phyloP scores from a whole-genome alignment of 1,140 invertebrate species.

The Leguminivora glycinivorella region DNA sequence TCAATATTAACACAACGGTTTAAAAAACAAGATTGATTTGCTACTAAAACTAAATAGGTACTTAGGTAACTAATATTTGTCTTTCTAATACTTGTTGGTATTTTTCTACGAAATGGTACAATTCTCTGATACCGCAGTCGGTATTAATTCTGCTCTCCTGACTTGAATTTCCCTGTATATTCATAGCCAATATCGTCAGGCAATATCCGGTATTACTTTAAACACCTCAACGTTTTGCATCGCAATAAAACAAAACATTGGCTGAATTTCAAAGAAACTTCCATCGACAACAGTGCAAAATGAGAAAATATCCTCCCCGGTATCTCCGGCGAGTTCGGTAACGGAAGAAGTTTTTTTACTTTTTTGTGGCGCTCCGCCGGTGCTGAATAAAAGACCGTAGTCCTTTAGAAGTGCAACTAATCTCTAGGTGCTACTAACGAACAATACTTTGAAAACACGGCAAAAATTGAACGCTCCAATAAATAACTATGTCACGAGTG shows the following conservation, averaged over 20 bases:
- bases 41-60: too few relatives aligned
- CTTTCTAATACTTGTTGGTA: too few relatives aligned
- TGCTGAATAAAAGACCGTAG: not conserved
- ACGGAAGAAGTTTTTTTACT: conserved; percentile 8
- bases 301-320: conserved; percentile 14
- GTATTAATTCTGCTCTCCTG: too few relatives aligned
- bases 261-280: not conserved
- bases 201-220: not conserved
- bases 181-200: not conserved
- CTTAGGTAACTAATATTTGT: too few relatives aligned
- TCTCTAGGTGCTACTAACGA: not conserved
- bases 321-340: not conserved
- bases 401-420: conserved; percentile 12
- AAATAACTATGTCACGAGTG: too few relatives aligned
- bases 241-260: not conserved
- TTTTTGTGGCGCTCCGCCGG: not conserved
- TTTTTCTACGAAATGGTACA: too few relatives aligned
- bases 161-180: too few relatives aligned
- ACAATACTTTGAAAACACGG: not conserved
- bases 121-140: too few relatives aligned
- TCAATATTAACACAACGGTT: too few relatives aligned
- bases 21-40: too few relatives aligned
- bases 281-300: conserved; percentile 5
- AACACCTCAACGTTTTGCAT: not conserved
- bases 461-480: too few relatives aligned